Conservation (phyloP, 2,888 invertebrate species). For the Idaea dimidiata region DNA sequence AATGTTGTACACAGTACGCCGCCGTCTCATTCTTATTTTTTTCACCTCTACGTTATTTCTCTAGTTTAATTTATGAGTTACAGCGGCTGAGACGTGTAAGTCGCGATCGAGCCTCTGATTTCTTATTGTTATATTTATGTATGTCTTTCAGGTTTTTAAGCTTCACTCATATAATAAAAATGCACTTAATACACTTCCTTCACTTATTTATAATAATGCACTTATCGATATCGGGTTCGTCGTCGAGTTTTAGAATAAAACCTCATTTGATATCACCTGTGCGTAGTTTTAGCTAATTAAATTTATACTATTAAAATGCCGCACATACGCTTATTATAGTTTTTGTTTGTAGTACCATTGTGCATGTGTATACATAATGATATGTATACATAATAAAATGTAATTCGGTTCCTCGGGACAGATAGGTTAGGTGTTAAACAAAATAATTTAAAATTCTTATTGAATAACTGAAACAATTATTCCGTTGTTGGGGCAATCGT, state of each 20-base stretch:
- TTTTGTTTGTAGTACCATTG: no score
- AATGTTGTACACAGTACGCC: slow-evolving; percentile 72
- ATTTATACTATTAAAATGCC: no score
- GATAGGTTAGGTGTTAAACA: neutral
- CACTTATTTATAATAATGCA: no score
- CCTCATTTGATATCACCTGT: no score
- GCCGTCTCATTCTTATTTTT: slow-evolving; percentile 70
- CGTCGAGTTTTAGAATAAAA: no score
- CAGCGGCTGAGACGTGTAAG: slow-evolving; percentile 41
- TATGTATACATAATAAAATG: slow-evolving; percentile 3
- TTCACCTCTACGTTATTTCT: slow-evolving; percentile 66
- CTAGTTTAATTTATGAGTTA: slow-evolving; percentile 72
- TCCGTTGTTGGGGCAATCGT: slow-evolving; percentile 19
- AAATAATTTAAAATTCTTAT: neutral
- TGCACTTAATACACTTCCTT: no score
- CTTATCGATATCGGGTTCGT: no score
- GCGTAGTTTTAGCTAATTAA: no score
- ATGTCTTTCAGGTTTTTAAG: slow-evolving; percentile 17
- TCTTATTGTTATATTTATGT: slow-evolving; percentile 30
- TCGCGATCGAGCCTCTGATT: slow-evolving; percentile 39
- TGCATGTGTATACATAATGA: no score
- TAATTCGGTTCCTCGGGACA: neutral
- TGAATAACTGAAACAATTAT: neutral
- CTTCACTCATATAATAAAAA: no score
- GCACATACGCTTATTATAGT: no score